Base-by-base conservation (phyloP, 2,888 invertebrate genomes). In the Caradrina clavipalpis region DNA sequence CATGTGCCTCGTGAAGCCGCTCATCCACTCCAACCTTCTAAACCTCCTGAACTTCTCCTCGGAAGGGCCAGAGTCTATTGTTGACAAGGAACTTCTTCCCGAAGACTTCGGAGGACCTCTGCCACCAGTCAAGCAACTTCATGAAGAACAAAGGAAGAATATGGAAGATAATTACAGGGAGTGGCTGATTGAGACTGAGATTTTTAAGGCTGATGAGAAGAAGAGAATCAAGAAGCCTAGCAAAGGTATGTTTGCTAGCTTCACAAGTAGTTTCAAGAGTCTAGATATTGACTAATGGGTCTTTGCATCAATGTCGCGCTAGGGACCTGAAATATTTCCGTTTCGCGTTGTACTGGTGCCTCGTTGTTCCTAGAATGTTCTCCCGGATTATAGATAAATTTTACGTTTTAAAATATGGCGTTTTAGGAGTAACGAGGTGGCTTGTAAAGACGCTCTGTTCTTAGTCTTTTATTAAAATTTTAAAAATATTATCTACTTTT, bases 21-120 rank as follows among this genome's bases (percentile, higher is more conserved):
- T 97, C 79, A 97, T 97, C 77, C 96, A 97, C 83, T 96, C 96
- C 50, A 97, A 97, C 82, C 91, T 97, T 1, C 92, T 97, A 56
- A 96, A 96, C 78, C 92, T 97, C 22, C 92, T 97, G 49, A 96
- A 96, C 90, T 97, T 97, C 86, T 93, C 93, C 22, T 95, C 96
- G 1, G 94, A 95, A 67, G 96, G 96, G 0, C 96, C 96, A 0
- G 93, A 91, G 1, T 90, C 96, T 0, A 89, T 96, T 0, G 95
- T 96, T 10, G 96, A 96, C 64, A 89, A 91, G 77, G 94, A 93
- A 64, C 91, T 94, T 0, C 85, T 96, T 1, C 95, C 96, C 0
- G 92, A 95, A 89, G 97, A 97, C 82, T 97, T 97, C 75, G 97
- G 97, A 56, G 97, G 97, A 35, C 96, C 96, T 13, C 92, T 96